Percentiles rank a stretch among this genome's conserved stretches.
Evolutionary conservation across 1,140 invertebrate genomes (phyloP).

Genomic region (Metopolophium dirhodum): DNA sequence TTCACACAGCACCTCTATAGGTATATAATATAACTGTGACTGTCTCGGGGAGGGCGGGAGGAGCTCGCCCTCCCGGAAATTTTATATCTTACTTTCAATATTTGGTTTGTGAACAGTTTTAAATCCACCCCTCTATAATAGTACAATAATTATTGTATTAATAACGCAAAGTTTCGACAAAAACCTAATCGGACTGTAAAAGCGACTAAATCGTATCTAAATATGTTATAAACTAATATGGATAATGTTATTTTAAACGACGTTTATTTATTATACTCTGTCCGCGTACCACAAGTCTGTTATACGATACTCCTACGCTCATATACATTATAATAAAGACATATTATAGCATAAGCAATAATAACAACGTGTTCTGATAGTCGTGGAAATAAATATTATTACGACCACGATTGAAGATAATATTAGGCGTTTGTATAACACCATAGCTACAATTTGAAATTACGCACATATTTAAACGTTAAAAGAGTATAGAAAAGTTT

Average conservation of each 20-base stretch:
- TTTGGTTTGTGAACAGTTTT: no score
- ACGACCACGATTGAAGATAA: neutral
- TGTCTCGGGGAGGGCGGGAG: no score
- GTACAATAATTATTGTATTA: neutral
- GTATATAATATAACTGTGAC: no score
- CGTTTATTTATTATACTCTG: neutral
- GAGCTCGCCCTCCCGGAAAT: neutral
- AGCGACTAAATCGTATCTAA: neutral
- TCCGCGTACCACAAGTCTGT: neutral
- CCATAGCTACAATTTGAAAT: neutral
- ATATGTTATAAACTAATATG: neutral
- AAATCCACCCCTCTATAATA: neutral
- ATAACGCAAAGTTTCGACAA: neutral
- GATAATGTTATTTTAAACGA: neutral
- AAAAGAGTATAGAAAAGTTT: neutral
- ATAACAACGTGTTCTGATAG: neutral
- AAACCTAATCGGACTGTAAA: neutral
- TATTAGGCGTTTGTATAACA: neutral
- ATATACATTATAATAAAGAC: neutral
- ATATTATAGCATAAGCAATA: neutral
- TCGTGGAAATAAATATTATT: neutral
- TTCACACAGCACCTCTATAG: neutral
- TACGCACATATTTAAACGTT: neutral
- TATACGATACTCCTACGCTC: neutral
- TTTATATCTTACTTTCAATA: no score